These are phyloP conservation scores for Danio albolineatus DNA, from an alignment of 2,797 vertebrate genomes.

Conservation along the genomic window DNA sequence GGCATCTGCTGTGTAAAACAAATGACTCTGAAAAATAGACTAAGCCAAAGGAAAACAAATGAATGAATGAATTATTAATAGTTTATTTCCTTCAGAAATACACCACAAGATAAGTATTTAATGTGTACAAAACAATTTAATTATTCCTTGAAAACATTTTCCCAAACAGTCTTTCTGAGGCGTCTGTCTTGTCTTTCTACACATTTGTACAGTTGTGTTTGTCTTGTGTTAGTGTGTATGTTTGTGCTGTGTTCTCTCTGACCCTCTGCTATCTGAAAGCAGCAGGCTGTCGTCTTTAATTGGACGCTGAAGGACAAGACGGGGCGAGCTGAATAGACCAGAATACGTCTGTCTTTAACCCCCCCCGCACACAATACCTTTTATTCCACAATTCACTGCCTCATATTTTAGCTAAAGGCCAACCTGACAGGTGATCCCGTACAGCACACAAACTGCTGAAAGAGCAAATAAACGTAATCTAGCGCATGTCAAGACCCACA, in stretches of 20 bases:
- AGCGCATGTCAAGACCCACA: background rate
- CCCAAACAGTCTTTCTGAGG: background rate
- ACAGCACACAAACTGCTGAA: background rate
- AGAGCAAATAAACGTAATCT: constrained; percentile 1
- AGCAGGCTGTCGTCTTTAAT: constrained; percentile 49
- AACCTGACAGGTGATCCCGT: background rate
- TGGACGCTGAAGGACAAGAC: constrained; percentile 35
- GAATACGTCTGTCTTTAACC: background rate
- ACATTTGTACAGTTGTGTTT: constrained; percentile 10
- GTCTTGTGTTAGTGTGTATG: constrained; percentile 23
- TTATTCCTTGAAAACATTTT: background rate
- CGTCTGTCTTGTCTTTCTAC: background rate
- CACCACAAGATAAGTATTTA: too few relatives aligned
- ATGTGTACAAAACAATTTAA: too few relatives aligned
- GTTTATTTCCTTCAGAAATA: too few relatives aligned
- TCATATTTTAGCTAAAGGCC: constrained; percentile 10
- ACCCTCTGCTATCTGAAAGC: constrained; percentile 29
- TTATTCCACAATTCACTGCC: background rate
- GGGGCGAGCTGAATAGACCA: constrained; percentile 21
- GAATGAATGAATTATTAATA: too few relatives aligned
- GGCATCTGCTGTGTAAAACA: too few relatives aligned
- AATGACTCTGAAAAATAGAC: too few relatives aligned
- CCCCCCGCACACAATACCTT: background rate
- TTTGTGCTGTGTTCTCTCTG: constrained; percentile 22
- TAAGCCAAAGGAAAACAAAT: too few relatives aligned